Evolutionary conservation across 2,888 invertebrate species (phyloP).

Genomic region (Gerris lacustris): DNA sequence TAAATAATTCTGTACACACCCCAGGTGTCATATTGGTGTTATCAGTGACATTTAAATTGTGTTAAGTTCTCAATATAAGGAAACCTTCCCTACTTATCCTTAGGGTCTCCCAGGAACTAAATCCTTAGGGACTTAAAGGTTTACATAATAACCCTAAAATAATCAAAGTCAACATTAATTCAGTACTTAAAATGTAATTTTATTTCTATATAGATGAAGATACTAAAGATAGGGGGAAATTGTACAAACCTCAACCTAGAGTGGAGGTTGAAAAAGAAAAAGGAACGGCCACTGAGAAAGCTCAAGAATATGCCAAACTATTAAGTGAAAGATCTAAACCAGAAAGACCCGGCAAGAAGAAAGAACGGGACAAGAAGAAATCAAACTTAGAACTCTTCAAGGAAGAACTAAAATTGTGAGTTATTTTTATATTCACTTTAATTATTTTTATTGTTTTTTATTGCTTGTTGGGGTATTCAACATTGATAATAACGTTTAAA

Average conservation of each 20-base stretch:
- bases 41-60: too few relatives aligned
- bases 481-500: background rate
- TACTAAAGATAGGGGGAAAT: slow-evolving; percentile 72
- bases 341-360: slow-evolving; percentile 46
- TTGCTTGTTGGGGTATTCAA: background rate
- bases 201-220: slow-evolving; percentile 57
- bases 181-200: too few relatives aligned
- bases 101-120: too few relatives aligned
- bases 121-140: too few relatives aligned
- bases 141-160: too few relatives aligned
- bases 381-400: slow-evolving; percentile 96
- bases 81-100: too few relatives aligned
- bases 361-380: slow-evolving; percentile 83
- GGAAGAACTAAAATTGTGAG: slow-evolving; percentile 88
- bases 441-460: background rate
- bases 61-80: too few relatives aligned
- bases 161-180: too few relatives aligned
- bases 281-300: slow-evolving; percentile 49
- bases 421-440: slow-evolving; percentile 21
- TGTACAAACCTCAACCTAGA: slow-evolving; percentile 80
- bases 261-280: slow-evolving; percentile 45
- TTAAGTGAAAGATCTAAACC: slow-evolving; percentile 50
- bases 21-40: too few relatives aligned
- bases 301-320: slow-evolving; percentile 55
- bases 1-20: too few relatives aligned